A percentile compares a stretch with the other conserved stretches of the same genome.
Conservation (phyloP, 2,888 invertebrate species). For the Aplocera efformata region DNA sequence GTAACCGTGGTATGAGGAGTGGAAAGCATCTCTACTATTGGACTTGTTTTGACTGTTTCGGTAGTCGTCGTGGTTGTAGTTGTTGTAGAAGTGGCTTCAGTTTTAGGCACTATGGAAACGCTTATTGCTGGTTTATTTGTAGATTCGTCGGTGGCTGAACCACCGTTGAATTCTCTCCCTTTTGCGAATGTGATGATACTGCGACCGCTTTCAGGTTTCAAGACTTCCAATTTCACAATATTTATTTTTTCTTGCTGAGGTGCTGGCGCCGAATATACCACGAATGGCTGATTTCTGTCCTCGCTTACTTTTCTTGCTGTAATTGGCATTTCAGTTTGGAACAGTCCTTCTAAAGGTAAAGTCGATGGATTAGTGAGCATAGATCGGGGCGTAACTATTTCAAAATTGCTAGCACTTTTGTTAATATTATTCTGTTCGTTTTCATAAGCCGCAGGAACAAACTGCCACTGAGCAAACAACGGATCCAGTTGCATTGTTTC, state of each 20-base stretch:
- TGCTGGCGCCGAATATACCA: slow-evolving; percentile 69
- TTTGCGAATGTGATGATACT: slow-evolving; percentile 64
- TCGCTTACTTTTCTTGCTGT: slow-evolving; percentile 47
- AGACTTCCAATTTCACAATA: slow-evolving; percentile 53
- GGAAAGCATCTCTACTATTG: slow-evolving; percentile 37
- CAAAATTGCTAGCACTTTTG: slow-evolving; percentile 53
- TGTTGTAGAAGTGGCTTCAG: slow-evolving; percentile 30
- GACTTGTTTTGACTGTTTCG: slow-evolving; percentile 29
- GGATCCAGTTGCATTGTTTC: slow-evolving; percentile 45
- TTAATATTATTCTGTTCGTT: slow-evolving; percentile 45
- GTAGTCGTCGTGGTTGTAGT: slow-evolving; percentile 31
- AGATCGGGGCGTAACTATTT: slow-evolving; percentile 62
- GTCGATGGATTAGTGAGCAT: slow-evolving; percentile 81
- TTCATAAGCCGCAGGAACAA: slow-evolving; percentile 74
- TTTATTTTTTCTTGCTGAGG: slow-evolving; percentile 54
- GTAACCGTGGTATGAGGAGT: slow-evolving; percentile 36
- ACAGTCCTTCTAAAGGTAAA: slow-evolving; percentile 84
- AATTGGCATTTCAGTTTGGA: slow-evolving; percentile 76
- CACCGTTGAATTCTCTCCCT: slow-evolving; percentile 63
- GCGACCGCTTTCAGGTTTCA: slow-evolving; percentile 54
- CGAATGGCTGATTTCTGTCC: slow-evolving; percentile 59
- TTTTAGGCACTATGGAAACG: slow-evolving; percentile 44
- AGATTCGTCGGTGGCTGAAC: slow-evolving; percentile 42
- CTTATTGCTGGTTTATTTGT: slow-evolving; percentile 50
- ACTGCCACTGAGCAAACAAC: slow-evolving; percentile 59